Evolutionary conservation across 2,888 invertebrate species (phyloP), one percentile per base, ranked within the genome.

Genomic region (Zonitis immaculata): DNA sequence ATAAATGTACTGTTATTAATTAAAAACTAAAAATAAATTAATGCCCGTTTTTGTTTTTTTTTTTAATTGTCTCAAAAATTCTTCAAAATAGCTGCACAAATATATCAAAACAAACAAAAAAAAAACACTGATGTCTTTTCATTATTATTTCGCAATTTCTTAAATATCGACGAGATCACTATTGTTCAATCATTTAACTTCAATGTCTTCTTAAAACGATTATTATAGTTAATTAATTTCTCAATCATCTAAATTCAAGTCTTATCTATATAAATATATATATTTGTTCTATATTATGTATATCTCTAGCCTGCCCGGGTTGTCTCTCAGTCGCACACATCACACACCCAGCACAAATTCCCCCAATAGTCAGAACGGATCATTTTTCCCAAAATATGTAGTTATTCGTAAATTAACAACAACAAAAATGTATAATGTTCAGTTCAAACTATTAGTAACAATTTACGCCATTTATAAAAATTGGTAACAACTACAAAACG

Each of bases 281-380:
- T 16, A 16, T 47, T 30, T 64, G 60, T 62, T 60, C 57, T 56
- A 58, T 47, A 53, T 60, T 30, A n/a, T n/a, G n/a, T 48, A 43
- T 49, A 73, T 73, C 76, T 71, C 75, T 75, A 76, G 76, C 76
- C 77, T 77, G 76, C 77, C 77, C 77, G 76, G 73, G 75, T 75
- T 76, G 76, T 75, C 76, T 76, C 76, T 72, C 75, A 75, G 73
- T 73, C 75, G 71, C 72, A 66, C 74, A 60, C 64, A 57, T 63
- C 73, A 74, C 67, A 66, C 74, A 71, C 67, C 68, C 72, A 52
- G 44, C 65, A 63, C 65, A 63, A 63, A 60, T 45, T 46, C 35
- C 42, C 44, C 44, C 46, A 27, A 46, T 44, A 46, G 44, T 22
- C 12, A 11, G 14, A 49, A 35, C 18, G 9, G 16, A 35, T 35